Evolutionary conservation across 2,797 vertebrate species (phyloP), one percentile per base, ranked within the genome.

Genomic region (Spinus olivaceus): DNA sequence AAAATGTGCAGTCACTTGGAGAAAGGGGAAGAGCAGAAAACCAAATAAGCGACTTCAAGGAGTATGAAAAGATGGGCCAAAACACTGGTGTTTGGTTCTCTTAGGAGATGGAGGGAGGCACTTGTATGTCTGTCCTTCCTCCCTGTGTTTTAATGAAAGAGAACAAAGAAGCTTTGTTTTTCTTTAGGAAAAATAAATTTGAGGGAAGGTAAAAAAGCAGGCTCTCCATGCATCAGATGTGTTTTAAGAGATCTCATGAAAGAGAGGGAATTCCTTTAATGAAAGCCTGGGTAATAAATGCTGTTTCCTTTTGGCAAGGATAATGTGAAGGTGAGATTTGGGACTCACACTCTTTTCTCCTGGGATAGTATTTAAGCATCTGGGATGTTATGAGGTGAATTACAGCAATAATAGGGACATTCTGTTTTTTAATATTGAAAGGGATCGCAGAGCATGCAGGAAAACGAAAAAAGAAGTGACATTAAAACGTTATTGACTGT

Each of bases 401-500:
- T 84, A 86, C 73, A 81, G 82, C 59, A 94, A 86, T 81, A 95
- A 85, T 63, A 53, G 73, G 51, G 30, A 33, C 63, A 30, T 91
- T 92, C 85, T 37, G 66, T 63, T 95, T 66, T 83, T 96, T 78
- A 90, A 60, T 92, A 84, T 49, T 78, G 49, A 66, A 79, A 84
- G 32, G 35, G 66, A 92, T 84, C 3, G 51, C 91, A 73, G 80
- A 90, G 73, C 63, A 37, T 70, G 60, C 63, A 86, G 92, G 49
- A 84, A 79, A 76, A 76, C 8, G 4, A 81, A 84, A 73, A 82
- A 81, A 87, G 46, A 76, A 88, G 37, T 60, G 71, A 77, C 85
- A 94, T 90, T 91, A 95, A 96, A 96, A 91, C 33, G 49, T 88
- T 93, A 89, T 72, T 90, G 94, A 92, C 87, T 96, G 82, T 91